A percentile compares a stretch with the other conserved stretches of the same genome.
These are phyloP conservation scores for Aphelinus atriplicis DNA, from an alignment of 1,140 invertebrate genomes.

Conservation along the genomic window DNA sequence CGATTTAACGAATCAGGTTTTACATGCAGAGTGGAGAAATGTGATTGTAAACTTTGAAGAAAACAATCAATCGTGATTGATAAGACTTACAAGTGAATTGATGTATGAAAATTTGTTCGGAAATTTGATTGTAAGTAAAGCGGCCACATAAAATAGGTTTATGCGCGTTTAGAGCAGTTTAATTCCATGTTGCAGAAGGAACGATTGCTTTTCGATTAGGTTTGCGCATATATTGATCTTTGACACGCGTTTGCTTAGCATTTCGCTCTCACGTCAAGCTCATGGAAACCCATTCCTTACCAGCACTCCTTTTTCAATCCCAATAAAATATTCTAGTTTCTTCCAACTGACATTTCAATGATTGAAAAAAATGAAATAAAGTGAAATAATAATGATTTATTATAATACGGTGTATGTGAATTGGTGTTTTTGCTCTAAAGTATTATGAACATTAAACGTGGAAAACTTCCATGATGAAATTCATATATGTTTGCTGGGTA, in stretches of 20 bases:
- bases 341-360: neutral
- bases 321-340: no score
- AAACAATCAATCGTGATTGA: constrained; percentile 29
- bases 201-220: constrained; percentile 34
- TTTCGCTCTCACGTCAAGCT: neutral
- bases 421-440: no score
- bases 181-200: constrained; percentile 8
- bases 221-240: constrained; percentile 35
- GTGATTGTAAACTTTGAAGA: neutral
- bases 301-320: neutral
- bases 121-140: constrained; percentile 26
- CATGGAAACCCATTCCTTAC: constrained; percentile 10
- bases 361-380: neutral
- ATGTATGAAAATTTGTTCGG: constrained; percentile 31
- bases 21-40: no score
- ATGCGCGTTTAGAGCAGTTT: constrained; percentile 21
- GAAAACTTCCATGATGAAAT: constrained; percentile 13
- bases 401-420: neutral
- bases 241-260: constrained; percentile 24
- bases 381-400: neutral
- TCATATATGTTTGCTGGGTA: neutral
- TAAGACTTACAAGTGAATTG: constrained; percentile 34
- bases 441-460: no score
- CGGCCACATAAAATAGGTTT: constrained; percentile 21
- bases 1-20: no score